These are phyloP conservation scores for Mormyrus proboscirostris DNA, from an alignment of 2,797 vertebrate species.

Conservation along the genomic window DNA sequence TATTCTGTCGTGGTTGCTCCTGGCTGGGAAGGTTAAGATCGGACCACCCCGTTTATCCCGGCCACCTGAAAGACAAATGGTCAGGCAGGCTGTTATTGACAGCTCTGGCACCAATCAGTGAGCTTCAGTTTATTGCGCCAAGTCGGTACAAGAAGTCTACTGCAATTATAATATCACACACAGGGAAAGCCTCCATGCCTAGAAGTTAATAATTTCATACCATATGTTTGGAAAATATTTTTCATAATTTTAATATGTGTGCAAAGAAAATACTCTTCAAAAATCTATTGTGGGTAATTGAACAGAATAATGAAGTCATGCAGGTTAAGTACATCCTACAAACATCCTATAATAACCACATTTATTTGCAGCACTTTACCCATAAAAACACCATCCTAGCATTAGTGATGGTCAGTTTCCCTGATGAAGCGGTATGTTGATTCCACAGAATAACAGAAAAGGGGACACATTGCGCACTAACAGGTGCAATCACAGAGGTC, in stretches of 20 bases:
- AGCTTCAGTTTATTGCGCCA: background rate
- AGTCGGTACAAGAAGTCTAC: background rate
- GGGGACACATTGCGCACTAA: background rate
- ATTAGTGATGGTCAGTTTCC: background rate
- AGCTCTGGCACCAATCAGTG: background rate
- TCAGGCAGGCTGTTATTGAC: background rate
- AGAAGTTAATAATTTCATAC: background rate
- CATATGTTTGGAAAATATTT: background rate
- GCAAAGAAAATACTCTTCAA: background rate
- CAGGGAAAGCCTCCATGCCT: background rate
- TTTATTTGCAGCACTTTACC: background rate
- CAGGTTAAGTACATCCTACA: background rate
- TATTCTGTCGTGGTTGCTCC: constrained; percentile 98
- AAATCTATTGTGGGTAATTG: background rate
- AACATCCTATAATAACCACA: background rate
- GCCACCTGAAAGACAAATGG: constrained; percentile 67
- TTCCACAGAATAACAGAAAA: background rate
- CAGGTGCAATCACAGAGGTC: background rate
- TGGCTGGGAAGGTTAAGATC: constrained; percentile 92
- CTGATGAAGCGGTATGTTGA: background rate
- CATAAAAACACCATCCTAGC: background rate
- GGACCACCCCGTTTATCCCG: constrained; percentile 96
- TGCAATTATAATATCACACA: background rate
- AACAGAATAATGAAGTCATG: background rate
- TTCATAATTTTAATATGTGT: background rate